A percentile compares a stretch with the other conserved stretches of the same genome.
Conservation (phyloP, 92 coral and sea anemone species). For the Epizoanthus stellaris region DNA sequence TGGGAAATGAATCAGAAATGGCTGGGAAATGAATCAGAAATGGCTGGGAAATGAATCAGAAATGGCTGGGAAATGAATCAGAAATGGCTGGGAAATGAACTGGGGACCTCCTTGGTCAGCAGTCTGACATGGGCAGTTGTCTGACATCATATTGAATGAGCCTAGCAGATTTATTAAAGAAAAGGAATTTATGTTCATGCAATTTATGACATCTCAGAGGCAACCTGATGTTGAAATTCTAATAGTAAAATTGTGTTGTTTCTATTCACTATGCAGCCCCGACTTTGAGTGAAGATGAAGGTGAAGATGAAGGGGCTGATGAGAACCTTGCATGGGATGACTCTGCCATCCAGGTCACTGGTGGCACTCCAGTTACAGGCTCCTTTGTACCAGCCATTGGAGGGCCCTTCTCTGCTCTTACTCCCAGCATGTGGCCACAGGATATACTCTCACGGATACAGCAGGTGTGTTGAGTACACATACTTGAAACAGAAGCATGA, state of each 20-base stretch:
- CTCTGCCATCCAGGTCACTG: slow-evolving; percentile 89
- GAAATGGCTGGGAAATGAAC: too few species aligned
- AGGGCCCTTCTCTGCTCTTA: slow-evolving; percentile 98
- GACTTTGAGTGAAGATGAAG: slow-evolving; percentile 88
- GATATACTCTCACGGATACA: slow-evolving; percentile 97
- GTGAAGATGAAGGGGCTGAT: slow-evolving; percentile 83
- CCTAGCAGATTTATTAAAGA: too few species aligned
- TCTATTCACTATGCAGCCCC: slow-evolving; percentile 61
- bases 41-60: too few species aligned
- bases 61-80: too few species aligned
- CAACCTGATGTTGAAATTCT: neutral
- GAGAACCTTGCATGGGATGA: slow-evolving; percentile 97
- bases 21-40: too few species aligned
- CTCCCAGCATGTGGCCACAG: slow-evolving; percentile 99
- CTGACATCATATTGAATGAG: too few species aligned
- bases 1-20: too few species aligned
- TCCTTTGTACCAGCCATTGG: slow-evolving; percentile 99
- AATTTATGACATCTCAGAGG: neutral
- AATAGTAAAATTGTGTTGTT: neutral
- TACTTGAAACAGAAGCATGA: neutral
- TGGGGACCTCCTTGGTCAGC: too few species aligned
- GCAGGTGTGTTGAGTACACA: slow-evolving; percentile 70
- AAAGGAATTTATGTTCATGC: too few species aligned
- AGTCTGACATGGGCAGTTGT: too few species aligned
- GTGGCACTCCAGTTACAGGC: slow-evolving; percentile 93